A percentile compares a stretch with the other conserved stretches of the same genome.
These are phyloP conservation scores for Erpetoichthys calabaricus DNA, from an alignment of 2,797 vertebrate genomes.

Conservation along the genomic window DNA sequence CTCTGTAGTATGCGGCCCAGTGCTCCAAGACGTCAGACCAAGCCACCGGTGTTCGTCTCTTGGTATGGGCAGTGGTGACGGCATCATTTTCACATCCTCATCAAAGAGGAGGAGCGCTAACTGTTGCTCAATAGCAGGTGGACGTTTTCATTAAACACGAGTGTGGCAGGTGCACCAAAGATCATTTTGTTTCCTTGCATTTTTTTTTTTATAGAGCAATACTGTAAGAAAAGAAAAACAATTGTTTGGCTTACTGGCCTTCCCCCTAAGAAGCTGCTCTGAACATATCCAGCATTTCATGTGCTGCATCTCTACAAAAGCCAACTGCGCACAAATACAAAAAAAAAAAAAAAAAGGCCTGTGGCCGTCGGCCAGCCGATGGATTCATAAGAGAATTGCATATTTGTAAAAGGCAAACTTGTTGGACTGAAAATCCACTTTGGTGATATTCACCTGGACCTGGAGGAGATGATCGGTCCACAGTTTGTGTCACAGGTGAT, in stretches of 20 bases:
- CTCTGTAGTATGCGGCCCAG: too few relatives aligned
- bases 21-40: too few relatives aligned
- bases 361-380: background rate
- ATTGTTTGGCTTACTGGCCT: conserved; percentile 49
- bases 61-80: too few relatives aligned
- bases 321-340: conserved; percentile 55
- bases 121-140: background rate
- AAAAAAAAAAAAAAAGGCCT: conserved; percentile 17
- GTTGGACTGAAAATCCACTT: too few relatives aligned
- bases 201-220: conserved; percentile 59
- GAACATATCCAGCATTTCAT: conserved; percentile 46
- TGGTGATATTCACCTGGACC: too few relatives aligned
- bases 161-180: conserved; percentile 62
- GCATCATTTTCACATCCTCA: too few relatives aligned
- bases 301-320: conserved; percentile 49
- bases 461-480: too few relatives aligned
- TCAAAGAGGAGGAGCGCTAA: too few relatives aligned
- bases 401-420: too few relatives aligned
- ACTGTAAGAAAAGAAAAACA: conserved; percentile 63
- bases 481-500: too few relatives aligned
- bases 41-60: background rate
- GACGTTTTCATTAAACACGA: background rate
- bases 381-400: background rate
- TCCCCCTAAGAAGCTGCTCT: conserved; percentile 32
- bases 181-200: conserved; percentile 54